Base-by-base conservation (phyloP, 2,888 invertebrate species). In the Agelastica alni region DNA sequence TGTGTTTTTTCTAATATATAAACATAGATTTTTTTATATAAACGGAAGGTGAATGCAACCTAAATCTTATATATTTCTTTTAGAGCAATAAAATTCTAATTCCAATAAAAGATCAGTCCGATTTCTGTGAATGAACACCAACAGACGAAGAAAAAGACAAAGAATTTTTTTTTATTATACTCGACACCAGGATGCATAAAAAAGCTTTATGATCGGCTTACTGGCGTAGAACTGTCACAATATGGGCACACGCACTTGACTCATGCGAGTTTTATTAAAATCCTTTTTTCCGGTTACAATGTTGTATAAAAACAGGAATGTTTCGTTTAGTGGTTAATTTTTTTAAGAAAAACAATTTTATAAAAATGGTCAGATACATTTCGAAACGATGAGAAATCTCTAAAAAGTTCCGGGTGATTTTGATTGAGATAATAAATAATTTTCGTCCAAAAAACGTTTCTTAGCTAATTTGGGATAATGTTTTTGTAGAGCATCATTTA, bases 121-220 rank as follows among this genome's bases (percentile, higher is more conserved):
- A 36, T 36, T 16, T 22, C 37, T 18, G 20, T 12, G 13, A 39
- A 18, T 20, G 41, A 48, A 47, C 22, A n/a, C 26, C 18, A 14
- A 32, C n/a, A 17, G 18, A 41, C 34, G 13, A 51, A 39, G 43
- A 55, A 31, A 53, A 53, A 49, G 17, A 56, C 48, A 59, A 53
- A 59, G 41, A 31, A 44, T 42, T 48, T n/a, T 36, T 42, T 59
- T 56, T 48, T 47, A 56, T 56, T 56, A 49, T 49, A 51, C 42
- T 20, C 48, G 56, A 51, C 59, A 56, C 56, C 55, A 59, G 59
- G 59, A 59, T 56, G 59, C 53, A 59, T 59, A 54, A 59, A 59
- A 43, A 56, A 56, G 48, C 48, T 56, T 59, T 59, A 59, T 52
- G 56, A 49, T 44, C 44, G 41, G 56, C 48, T 59, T 59, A 56